Base-by-base conservation (phyloP, 2,888 invertebrate genomes). In the Lasioglossum villosulum region DNA sequence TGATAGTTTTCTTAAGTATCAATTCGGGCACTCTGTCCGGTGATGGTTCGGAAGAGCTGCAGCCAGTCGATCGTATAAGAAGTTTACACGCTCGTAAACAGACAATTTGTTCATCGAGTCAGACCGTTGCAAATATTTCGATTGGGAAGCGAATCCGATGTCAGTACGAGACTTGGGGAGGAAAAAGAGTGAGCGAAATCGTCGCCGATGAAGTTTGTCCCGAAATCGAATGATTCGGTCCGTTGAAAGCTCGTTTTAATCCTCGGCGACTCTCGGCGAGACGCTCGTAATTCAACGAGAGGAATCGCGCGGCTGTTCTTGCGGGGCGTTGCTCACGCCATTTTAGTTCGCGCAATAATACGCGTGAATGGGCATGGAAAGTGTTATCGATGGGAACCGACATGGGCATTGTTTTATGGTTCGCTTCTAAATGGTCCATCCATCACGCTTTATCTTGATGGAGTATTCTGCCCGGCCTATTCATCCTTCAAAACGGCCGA, bases 321-420 rank as follows among this genome's bases (percentile, higher is more conserved):
- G 80, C 73, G 59, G 52, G 12, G 68, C 78, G 84, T 79, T 73
- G 81, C 78, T 81, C 78, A n/a, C 74, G 68, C 78, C 39, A 78
- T 86, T 86, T 82, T 86, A 82, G 70, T 75, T 77, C 27, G 86
- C 76, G 75, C 86, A 90, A 88, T 89, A 90, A 82, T 76, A 84
- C 82, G 71, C 82, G 72, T 75, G 75, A 84, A 76, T 77, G 84
- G 86, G 78, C 90, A 86, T 89, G 86, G 86, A 86, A 89, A 90
- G 89, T 88, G 90, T 90, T 88, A 88, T 89, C 90, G 88, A 90
- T 84, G 83, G 82, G 87, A 85, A 81, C 82, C 82, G 86, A 91
- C 82, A 83, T 84, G 84, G 79, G 88, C 88, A 90, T 90, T 90
- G 90, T 90, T 89, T 90, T 89, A 91, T 80, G 90, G 89, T 90